Evolutionary conservation across 2,113 vertebrate genomes (phyloP).

Genomic region (Brachyhypopomus gauderio): DNA sequence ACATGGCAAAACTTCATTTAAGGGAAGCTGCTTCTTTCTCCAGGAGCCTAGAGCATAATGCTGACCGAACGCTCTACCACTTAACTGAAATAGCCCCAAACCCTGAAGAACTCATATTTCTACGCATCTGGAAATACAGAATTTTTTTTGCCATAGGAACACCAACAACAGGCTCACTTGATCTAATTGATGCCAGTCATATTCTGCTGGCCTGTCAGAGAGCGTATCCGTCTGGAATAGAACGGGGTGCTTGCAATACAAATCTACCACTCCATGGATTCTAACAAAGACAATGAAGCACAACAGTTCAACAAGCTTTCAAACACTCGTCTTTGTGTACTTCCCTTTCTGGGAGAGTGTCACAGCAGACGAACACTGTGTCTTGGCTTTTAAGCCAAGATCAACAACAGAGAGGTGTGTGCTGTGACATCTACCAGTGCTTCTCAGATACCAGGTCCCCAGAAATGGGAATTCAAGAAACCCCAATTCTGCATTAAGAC

Average conservation of each 20-base stretch:
- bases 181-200: conserved; percentile 34
- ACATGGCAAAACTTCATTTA: conserved; percentile 75
- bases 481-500: conserved; percentile 28
- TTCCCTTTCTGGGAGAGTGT: conserved; percentile 27
- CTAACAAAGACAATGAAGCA: conserved; percentile 20
- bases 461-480: conserved; percentile 44
- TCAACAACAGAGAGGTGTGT: conserved; percentile 53
- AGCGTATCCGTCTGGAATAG: conserved; percentile 3
- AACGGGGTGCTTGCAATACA: conserved; percentile 24
- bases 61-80: conserved; percentile 67
- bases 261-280: conserved; percentile 20
- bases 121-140: conserved; percentile 31
- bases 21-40: conserved; percentile 63
- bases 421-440: conserved; percentile 42
- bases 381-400: conserved; percentile 53
- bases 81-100: conserved; percentile 67
- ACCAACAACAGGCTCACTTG: conserved; percentile 14
- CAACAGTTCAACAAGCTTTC: conserved; percentile 10
- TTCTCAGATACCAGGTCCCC: conserved; percentile 36
- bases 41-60: conserved; percentile 70
- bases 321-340: conserved; percentile 12
- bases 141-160: conserved; percentile 7
- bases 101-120: conserved; percentile 33
- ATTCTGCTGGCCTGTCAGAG: conserved; percentile 25
- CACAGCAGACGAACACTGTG: conserved; percentile 12